phyloP scores from a whole-genome alignment of 2,797 vertebrate species.

The Myotis vivesi region DNA sequence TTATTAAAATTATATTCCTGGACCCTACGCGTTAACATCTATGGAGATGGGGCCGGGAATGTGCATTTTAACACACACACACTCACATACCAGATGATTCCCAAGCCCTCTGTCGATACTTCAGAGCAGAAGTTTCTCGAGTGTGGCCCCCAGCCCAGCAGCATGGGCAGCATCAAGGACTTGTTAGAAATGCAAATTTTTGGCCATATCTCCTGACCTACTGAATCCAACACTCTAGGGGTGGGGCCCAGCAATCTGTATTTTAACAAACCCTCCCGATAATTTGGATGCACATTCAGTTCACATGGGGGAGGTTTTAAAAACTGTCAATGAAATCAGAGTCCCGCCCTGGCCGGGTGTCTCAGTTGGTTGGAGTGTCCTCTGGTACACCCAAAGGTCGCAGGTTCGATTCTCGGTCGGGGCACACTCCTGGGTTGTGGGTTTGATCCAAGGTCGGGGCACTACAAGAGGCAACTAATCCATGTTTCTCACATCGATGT shows the following conservation, averaged over 20 bases:
- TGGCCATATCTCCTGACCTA: not conserved
- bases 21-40: not conserved
- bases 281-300: not conserved
- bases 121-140: not conserved
- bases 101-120: not conserved
- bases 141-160: not conserved
- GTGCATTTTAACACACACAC: not conserved
- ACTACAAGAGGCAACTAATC: not conserved
- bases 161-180: too few species aligned
- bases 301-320: not conserved
- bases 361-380: not conserved
- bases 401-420: not conserved
- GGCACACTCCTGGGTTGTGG: not conserved
- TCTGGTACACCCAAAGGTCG: not conserved
- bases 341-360: not conserved
- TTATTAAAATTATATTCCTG: not conserved
- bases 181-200: not conserved
- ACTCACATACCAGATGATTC: not conserved
- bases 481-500: not conserved
- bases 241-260: not conserved
- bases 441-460: not conserved
- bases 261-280: not conserved
- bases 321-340: not conserved
- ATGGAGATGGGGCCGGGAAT: not conserved
- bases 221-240: not conserved